These are phyloP conservation scores for Anser brachyrhynchus DNA, from an alignment of 2,113 vertebrate species.

Conservation along the genomic window DNA sequence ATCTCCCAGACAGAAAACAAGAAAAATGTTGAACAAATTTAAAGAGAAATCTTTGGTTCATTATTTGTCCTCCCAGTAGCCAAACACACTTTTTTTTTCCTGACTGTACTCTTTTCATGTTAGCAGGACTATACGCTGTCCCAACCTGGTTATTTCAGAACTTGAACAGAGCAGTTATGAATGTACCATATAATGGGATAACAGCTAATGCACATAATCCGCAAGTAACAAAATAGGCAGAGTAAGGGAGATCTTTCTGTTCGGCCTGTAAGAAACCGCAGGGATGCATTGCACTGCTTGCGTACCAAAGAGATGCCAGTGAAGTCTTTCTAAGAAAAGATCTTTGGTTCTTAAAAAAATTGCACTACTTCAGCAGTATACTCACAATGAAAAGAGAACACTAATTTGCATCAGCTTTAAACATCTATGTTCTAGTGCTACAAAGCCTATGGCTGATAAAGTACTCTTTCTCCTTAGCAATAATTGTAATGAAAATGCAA, in stretches of 20 bases:
- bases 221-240: conserved; percentile 56
- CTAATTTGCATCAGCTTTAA: conserved; percentile 72
- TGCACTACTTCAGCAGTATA: conserved; percentile 52
- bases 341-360: conserved; percentile 64
- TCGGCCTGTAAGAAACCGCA: conserved; percentile 46
- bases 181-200: conserved; percentile 78
- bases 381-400: conserved; percentile 48
- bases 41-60: neutral
- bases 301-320: conserved; percentile 71
- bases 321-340: conserved; percentile 58
- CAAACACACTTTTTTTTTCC: neutral
- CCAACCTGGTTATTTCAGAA: conserved; percentile 50
- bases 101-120: neutral
- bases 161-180: conserved; percentile 70
- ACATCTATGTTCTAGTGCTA: conserved; percentile 30
- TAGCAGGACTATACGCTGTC: neutral
- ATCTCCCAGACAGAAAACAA: neutral
- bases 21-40: neutral
- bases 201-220: conserved; percentile 81
- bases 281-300: conserved; percentile 44
- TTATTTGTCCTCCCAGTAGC: neutral
- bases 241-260: conserved; percentile 53
- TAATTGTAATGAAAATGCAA: conserved; percentile 65
- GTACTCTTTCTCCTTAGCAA: conserved; percentile 39
- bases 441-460: conserved; percentile 65